A percentile compares a stretch with the other conserved stretches of the same genome.
Conservation (phyloP, 2,797 vertebrate genomes). For the Cephalopachus bancanus region DNA sequence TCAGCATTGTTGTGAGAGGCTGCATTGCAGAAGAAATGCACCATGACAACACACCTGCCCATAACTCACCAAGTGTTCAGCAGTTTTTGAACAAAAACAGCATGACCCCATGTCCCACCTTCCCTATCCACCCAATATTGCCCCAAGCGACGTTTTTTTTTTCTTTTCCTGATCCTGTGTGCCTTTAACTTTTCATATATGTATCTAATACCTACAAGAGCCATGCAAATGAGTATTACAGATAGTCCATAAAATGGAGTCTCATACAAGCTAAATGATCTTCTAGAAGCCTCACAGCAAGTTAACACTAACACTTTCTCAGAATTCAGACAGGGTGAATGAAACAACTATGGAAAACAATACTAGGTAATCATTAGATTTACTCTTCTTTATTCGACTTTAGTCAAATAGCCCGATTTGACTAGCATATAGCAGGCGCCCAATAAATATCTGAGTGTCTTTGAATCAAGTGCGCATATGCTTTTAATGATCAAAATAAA, state of each 20-base stretch:
- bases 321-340: neutral
- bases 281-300: neutral
- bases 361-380: neutral
- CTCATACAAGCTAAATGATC: neutral
- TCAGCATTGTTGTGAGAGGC: too few relatives aligned
- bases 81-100: too few relatives aligned
- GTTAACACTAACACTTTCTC: neutral
- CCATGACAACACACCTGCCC: too few relatives aligned
- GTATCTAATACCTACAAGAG: neutral
- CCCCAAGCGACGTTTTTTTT: too few relatives aligned
- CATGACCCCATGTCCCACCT: too few relatives aligned
- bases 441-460: neutral
- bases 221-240: neutral
- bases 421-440: neutral
- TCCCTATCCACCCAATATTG: too few relatives aligned
- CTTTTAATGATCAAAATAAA: conserved; percentile 5
- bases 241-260: neutral
- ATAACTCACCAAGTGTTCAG: too few relatives aligned
- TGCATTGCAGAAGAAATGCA: too few relatives aligned
- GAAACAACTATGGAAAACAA: neutral
- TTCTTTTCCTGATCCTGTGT: neutral
- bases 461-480: neutral
- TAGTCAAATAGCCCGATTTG: neutral
- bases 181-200: conserved; percentile 41
- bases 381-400: neutral